Base-by-base conservation (phyloP, 2,888 invertebrate genomes). In the Capitulum mitella region DNA sequence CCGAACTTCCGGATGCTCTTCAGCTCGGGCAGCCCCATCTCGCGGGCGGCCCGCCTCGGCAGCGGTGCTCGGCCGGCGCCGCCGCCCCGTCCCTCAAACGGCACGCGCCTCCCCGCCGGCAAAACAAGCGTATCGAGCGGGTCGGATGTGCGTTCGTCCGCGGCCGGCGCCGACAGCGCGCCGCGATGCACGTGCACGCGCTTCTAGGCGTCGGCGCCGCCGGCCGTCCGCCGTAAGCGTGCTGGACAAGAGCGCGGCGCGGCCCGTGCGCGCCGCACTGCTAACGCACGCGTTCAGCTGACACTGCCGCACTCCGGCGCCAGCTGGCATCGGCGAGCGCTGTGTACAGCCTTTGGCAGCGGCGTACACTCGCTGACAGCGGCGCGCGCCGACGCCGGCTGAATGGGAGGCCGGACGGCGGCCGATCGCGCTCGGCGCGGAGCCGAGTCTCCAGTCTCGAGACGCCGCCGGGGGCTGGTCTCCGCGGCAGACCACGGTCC, bases 1-100 rank as follows among this genome's bases (percentile, higher is more conserved):
- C 64, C 64, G 64, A 64, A 64, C 64, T 29, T 64, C 19, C 64
- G 14, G 64, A 64, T 64, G 64, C 64, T 64, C 64, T 64, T 64
- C 34, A 64, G 64, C 64, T 64, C 64, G 5, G 64, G 64, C 64
- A 64, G 64, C 16, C 64, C 64, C 64, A 64, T 64, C 16, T 34
- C 19, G 32, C 34, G 34, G 32, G n/a, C n/a, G n/a, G n/a, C n/a
- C n/a, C 29, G 16, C 14, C 1, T 29, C 10, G n/a, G 10, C 58
- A 2, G 29, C 58, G n/a, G 58, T n/a, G 58, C 16, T 16, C 14
- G 14, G 14, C 34, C 19, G 1, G 29, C 32, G 6, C 29, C 58
- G 0, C 64, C 14, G 5, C 19, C 1, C 64, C 22, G 51, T 22
- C 51, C 19, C 22, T 16, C 19, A 6, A 19, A 19, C 32, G 6